These are phyloP conservation scores for Hirundo rustica DNA, from an alignment of 2,797 vertebrate genomes.

Conservation along the genomic window DNA sequence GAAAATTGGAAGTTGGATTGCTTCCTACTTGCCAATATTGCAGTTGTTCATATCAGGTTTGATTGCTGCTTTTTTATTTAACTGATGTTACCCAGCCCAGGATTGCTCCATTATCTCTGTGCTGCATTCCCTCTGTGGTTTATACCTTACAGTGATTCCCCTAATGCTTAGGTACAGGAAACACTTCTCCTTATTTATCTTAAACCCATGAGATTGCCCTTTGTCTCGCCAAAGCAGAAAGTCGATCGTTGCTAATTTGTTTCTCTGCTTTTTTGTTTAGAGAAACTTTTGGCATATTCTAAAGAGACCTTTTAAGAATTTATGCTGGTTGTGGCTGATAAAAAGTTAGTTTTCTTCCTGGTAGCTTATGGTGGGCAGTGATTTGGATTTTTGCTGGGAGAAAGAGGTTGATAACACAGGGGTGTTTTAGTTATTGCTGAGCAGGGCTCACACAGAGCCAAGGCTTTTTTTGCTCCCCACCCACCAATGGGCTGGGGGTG, in stretches of 20 bases:
- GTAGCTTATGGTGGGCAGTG: background rate
- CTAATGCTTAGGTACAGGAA: background rate
- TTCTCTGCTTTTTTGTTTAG: background rate
- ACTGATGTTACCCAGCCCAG: background rate
- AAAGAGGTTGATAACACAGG: background rate
- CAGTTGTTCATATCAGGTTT: background rate
- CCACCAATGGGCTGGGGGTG: background rate
- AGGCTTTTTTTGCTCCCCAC: background rate
- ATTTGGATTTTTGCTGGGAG: background rate
- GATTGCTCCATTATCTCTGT: fast-evolving
- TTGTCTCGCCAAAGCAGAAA: background rate
- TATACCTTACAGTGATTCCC: background rate
- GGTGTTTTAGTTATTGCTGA: background rate
- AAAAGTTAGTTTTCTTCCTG: background rate
- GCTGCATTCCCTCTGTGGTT: background rate
- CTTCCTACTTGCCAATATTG: background rate
- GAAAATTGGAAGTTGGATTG: background rate
- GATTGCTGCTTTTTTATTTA: background rate
- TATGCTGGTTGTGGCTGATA: background rate
- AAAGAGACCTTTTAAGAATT: background rate
- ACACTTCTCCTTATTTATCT: background rate
- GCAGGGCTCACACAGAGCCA: background rate
- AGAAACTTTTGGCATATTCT: background rate
- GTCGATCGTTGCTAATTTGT: background rate
- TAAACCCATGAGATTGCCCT: background rate